Conservation (phyloP, 2,113 vertebrate species). For the Typhlomys cinereus region DNA sequence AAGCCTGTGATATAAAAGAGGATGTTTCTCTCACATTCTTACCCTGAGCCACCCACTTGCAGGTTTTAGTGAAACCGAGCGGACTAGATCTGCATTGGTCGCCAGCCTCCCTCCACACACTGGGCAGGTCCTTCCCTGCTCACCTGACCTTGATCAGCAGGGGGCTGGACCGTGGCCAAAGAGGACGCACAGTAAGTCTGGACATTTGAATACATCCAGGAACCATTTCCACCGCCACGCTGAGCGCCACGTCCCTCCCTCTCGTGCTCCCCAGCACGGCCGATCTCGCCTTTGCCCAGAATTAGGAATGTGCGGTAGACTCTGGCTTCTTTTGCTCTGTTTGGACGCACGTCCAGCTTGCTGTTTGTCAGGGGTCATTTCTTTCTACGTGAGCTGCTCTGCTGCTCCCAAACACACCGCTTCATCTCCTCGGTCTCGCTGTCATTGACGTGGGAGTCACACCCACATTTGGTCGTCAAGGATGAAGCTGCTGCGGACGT, state of each 20-base stretch:
- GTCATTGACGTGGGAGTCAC: neutral
- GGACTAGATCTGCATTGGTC: neutral
- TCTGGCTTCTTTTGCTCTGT: neutral
- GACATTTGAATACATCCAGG: too few species aligned
- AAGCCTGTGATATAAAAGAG: too few species aligned
- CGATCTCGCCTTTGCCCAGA: neutral
- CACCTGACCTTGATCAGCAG: neutral
- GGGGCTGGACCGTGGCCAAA: neutral
- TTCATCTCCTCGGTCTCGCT: accelerated
- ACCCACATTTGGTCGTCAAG: too few species aligned
- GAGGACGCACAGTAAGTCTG: too few species aligned
- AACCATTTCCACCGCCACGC: too few species aligned
- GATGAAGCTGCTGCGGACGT: neutral
- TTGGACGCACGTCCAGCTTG: too few species aligned
- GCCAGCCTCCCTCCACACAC: accelerated
- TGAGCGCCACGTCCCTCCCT: too few species aligned
- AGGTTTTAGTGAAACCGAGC: too few species aligned
- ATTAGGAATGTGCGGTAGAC: accelerated
- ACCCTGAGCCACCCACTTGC: too few species aligned
- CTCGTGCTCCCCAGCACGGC: neutral
- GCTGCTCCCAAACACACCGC: accelerated
- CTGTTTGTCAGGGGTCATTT: accelerated
- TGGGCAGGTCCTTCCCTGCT: too few species aligned
- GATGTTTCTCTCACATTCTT: too few species aligned
- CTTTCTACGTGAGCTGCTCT: neutral